A percentile compares a stretch with the other conserved stretches of the same genome.
These are phyloP conservation scores for Montipora capitata DNA, from an alignment of 92 coral and sea anemone species.

Conservation along the genomic window DNA sequence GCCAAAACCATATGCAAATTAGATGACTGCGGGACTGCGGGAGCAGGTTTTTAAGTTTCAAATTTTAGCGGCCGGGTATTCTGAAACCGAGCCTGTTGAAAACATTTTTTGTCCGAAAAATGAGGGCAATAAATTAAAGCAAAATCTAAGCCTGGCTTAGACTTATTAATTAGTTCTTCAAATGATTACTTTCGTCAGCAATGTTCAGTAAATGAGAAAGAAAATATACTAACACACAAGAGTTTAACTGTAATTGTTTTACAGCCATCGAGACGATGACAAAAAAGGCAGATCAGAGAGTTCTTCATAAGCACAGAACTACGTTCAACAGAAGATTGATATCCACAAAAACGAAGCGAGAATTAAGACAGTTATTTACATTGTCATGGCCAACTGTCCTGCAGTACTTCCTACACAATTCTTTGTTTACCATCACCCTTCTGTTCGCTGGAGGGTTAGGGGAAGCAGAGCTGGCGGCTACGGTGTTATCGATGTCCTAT, in stretches of 20 bases:
- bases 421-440: conserved; percentile 8
- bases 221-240: not conserved
- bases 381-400: conserved; percentile 24
- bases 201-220: not conserved
- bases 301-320: not conserved
- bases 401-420: conserved; percentile 4
- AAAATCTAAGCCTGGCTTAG: too few species aligned
- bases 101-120: too few species aligned
- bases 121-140: too few species aligned
- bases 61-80: too few species aligned
- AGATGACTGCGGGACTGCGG: too few species aligned
- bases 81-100: too few species aligned
- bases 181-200: too few species aligned
- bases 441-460: conserved; percentile 52
- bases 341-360: conserved; percentile 11
- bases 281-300: not conserved
- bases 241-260: not conserved
- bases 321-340: not conserved
- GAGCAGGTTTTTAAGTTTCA: too few species aligned
- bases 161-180: too few species aligned
- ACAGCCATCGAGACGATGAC: not conserved
- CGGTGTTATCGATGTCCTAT: conserved; percentile 24
- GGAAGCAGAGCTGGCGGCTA: conserved; percentile 26
- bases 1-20: too few species aligned
- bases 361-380: conserved; percentile 12